Evolutionary conservation across 2,113 vertebrate genomes (phyloP), one percentile per base, ranked within the genome.

Genomic region (Gallinago media): DNA sequence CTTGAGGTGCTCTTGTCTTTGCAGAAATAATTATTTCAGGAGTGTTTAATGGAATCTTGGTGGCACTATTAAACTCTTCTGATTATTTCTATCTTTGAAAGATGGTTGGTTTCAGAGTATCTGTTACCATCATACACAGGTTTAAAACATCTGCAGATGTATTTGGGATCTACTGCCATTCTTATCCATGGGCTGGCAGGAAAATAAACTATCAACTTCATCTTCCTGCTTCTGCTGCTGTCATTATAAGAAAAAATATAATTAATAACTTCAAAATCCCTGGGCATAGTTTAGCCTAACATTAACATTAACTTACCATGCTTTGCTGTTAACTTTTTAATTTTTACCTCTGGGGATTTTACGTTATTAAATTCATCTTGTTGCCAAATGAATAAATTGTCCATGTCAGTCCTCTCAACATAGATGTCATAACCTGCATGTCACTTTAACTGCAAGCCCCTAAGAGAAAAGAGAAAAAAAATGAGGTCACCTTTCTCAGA

Each of bases 321-420:
- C 36, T 67, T 56, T 94, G n/a, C 29, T 93, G 22, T 77, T 84
- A 76, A 20, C 12, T 87, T 96, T 86, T 88, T 38, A 81, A 75
- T 81, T 94, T 91, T 92, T 72, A 91, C n/a, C 70, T 84, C 31
- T 58, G 42, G 31, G 23, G 26, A 63, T 76, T 94, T 83, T 89
- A 82, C 68, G 15, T 59, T 88, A 47, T 52, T 67, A 92, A 87
- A 89, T 68, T 49, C 9, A 72, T 77, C n/a, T 58, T 77, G 9
- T 74, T 71, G 59, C 42, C 47, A 78, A 88, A 92, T 47, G 65
- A 94, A 90, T 89, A 81, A 68, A 87, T 78, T 32, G 11, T 80
- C 47, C 18, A 8, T 73, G 31, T 61, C 72, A 73, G 66, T 54
- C 2, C 1, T 73, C 63, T 85, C 19, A 65, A 76, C 16, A 65